Base-by-base conservation (phyloP, 2,888 invertebrate species). In the Campopleginae sp. region DNA sequence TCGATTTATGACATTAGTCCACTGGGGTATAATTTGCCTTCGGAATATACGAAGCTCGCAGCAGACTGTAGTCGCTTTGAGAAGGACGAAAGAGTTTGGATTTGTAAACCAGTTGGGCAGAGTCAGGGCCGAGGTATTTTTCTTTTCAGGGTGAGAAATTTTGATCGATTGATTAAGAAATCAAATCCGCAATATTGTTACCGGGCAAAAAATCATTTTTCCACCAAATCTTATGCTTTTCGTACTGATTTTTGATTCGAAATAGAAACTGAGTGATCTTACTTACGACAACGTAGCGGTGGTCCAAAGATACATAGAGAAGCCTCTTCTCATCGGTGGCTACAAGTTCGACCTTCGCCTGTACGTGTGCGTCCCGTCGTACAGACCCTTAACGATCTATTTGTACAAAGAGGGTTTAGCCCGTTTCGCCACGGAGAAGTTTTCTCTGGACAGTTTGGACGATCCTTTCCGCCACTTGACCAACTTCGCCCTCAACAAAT, bases 261-360 rank as follows among this genome's bases (percentile, higher is more conserved):
- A 95, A 48, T 94, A 97, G 97, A 96, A 96, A 92, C 94, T 97
- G 27, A 96, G 97, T 87, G 97, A 97, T 87, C 95, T 97, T 91
- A 96, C 96, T 12, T 98, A 97, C 92, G 97, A 97, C 87, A 96
- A 96, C 80, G 96, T 96, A 76, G 96, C 97, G 2, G 96, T 98
- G 51, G 97, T 97, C 7, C 98, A 98, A 93, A 95, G 96, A 86
- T 97, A 97, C 93, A 96, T 97, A 23, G 96, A 96, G 91, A 95
- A 96, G 88, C 97, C 97, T 0, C 94, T 97, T 76, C 94, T 97
- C 17, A 96, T 98, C 87, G 98, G 97, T 1, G 98, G 97, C 1
- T 98, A 98, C 94, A 98, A 98, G 94, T 98, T 98, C 94, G 98
- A 98, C 94, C 95, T 98, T 51, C 95, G 98, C 42, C 94, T 98